Evolutionary conservation across 1,140 invertebrate genomes (phyloP), one percentile per base, ranked within the genome.

Genomic region (Probaryconus sp.): DNA sequence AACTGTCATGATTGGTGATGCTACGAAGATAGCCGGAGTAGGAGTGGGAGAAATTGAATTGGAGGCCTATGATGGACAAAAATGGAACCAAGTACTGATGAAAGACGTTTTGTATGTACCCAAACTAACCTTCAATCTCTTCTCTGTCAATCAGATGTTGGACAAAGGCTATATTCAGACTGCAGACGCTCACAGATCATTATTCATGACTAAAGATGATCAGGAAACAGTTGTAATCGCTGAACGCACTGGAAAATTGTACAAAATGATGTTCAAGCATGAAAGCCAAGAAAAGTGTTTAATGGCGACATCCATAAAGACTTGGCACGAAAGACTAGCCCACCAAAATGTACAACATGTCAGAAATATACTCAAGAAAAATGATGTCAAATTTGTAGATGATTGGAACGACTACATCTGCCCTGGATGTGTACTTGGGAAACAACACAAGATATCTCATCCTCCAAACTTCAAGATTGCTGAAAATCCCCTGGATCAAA

Each of bases 341-440:
- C 42, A 45, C 24, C 42, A 45, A 28, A 45, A 45, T 9, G 11
- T 45, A 24, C 24, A 28, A 18, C 26, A 45, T 11, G 20, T 24
- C 13, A 45, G 13, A 28, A 21, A 45, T 3, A 28, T 45, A 11
- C 9, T 45, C n/a, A 28, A 28, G n/a, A 45, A 9, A 45, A 45
- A 28, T 11, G 42, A 16, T 2, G 31, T 48, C 10, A 17, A 16
- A 7, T 77, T 51, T 13, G 26, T 63, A 11, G 70, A 72, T 42
- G 69, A 73, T 6, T 74, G 73, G 72, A 47, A 70, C 20, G 53
- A 58, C 5, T 55, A 70, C 60, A 37, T 60, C 0, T 82, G 78
- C 37, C 35, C 43, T 51, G 58, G 56, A 5, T 84, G 81, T 70
- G 40, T 43, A 37, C 60, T 71, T 50, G 81, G 79, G 18, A 83